A percentile compares a stretch with the other conserved stretches of the same genome.
Evolutionary conservation across 2,113 vertebrate species (phyloP).

Genomic region (Atherinomorus stipes): DNA sequence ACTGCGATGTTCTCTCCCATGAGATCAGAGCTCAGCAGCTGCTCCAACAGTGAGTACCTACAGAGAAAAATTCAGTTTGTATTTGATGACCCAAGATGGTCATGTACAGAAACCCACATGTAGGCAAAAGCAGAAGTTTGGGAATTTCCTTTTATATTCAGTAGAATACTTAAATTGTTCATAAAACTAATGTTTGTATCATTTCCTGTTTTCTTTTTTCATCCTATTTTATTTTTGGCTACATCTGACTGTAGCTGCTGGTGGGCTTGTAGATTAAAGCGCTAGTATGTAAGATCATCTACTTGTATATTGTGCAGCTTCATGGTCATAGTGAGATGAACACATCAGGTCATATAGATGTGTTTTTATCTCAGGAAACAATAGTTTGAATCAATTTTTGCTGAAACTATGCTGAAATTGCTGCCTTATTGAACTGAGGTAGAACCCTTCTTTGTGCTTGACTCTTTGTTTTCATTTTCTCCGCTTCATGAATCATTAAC

Average conservation of each 20-base stretch:
- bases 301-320: too few species aligned
- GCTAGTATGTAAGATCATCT: too few species aligned
- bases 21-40: conserved; percentile 96
- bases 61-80: background rate
- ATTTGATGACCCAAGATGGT: background rate
- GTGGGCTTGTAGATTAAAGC: too few species aligned
- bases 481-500: conserved; percentile 47
- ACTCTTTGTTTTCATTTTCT: conserved; percentile 9
- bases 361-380: background rate
- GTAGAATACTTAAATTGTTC: too few species aligned
- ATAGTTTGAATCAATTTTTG: background rate
- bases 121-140: background rate
- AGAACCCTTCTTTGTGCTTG: conserved; percentile 14
- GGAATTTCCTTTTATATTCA: too few species aligned
- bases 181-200: too few species aligned
- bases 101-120: background rate
- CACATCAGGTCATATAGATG: too few species aligned
- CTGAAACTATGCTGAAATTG: too few species aligned
- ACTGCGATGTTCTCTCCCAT: conserved; percentile 86
- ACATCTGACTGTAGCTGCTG: too few species aligned
- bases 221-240: too few species aligned
- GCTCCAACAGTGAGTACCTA: conserved; percentile 93
- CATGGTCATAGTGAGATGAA: too few species aligned
- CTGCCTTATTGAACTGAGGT: background rate
- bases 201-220: too few species aligned